These are phyloP conservation scores for Lacerta agilis DNA, from an alignment of 2,797 vertebrate genomes.

Conservation along the genomic window DNA sequence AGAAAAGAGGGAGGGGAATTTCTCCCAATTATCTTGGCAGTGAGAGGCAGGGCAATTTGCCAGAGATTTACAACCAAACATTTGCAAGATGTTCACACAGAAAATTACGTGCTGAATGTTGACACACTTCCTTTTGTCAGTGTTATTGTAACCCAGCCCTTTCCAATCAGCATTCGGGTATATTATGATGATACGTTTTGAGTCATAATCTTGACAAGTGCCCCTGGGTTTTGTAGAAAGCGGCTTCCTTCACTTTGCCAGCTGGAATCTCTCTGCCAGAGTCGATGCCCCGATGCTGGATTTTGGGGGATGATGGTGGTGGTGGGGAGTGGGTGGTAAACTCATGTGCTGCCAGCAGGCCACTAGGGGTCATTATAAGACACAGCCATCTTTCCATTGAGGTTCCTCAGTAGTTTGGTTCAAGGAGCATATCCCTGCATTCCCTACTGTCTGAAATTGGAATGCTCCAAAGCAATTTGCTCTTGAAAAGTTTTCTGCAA, in stretches of 20 bases:
- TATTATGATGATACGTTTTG: conserved; percentile 49
- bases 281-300: neutral
- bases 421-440: conserved; percentile 46
- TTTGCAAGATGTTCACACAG: conserved; percentile 43
- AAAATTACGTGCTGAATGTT: conserved; percentile 30
- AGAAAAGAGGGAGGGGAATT: conserved; percentile 38
- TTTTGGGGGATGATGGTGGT: conserved; percentile 7
- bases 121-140: conserved; percentile 45
- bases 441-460: neutral
- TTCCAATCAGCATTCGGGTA: conserved; percentile 49
- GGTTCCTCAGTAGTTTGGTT: conserved; percentile 52
- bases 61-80: conserved; percentile 13
- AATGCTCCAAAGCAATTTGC: neutral
- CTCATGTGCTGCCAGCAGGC: conserved; percentile 26
- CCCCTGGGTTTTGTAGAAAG: conserved; percentile 61
- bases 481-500: neutral
- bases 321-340: neutral
- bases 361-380: conserved; percentile 33
- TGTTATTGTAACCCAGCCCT: conserved; percentile 47
- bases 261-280: neutral
- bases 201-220: conserved; percentile 60
- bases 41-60: conserved; percentile 36
- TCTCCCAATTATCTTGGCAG: conserved; percentile 16
- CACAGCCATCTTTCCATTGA: conserved; percentile 26
- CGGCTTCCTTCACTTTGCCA: conserved; percentile 50